Percentiles rank a stretch among this genome's conserved stretches.
phyloP scores from a whole-genome alignment of 2,113 vertebrate species.

The Sitta europaea region DNA sequence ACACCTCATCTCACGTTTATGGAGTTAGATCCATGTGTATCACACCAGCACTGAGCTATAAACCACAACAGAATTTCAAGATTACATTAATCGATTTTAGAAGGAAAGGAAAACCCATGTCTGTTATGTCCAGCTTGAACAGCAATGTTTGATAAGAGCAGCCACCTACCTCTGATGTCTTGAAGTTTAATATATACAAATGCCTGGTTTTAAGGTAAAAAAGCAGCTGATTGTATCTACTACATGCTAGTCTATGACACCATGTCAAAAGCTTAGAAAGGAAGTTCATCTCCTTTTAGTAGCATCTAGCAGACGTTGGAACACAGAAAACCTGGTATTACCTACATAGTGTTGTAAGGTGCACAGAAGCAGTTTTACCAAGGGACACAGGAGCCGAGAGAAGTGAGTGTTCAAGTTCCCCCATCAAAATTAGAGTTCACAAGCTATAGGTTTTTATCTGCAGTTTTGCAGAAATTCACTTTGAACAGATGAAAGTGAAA shows the following conservation, averaged over 20 bases:
- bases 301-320: slow-evolving; percentile 76
- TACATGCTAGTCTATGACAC: slow-evolving; percentile 80
- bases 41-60: slow-evolving; percentile 72
- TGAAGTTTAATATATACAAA: slow-evolving; percentile 71
- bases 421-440: slow-evolving; percentile 57
- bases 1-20: slow-evolving; percentile 68
- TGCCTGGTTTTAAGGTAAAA: slow-evolving; percentile 68
- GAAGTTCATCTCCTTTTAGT: slow-evolving; percentile 77
- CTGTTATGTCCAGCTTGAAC: slow-evolving; percentile 62
- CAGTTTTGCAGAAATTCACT: slow-evolving; percentile 62
- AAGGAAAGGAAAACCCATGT: slow-evolving; percentile 40
- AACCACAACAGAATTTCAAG: slow-evolving; percentile 47
- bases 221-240: slow-evolving; percentile 79
- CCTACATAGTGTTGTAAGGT: slow-evolving; percentile 71
- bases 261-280: slow-evolving; percentile 75
- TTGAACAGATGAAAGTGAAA: slow-evolving; percentile 69
- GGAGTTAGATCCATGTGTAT: slow-evolving; percentile 65
- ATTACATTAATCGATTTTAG: background rate
- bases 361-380: slow-evolving; percentile 72
- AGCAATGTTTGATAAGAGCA: slow-evolving; percentile 35
- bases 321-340: slow-evolving; percentile 71
- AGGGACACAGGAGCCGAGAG: slow-evolving; percentile 65
- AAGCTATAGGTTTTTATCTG: slow-evolving; percentile 54
- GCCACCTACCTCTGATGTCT: slow-evolving; percentile 56
- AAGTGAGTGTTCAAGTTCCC: slow-evolving; percentile 66